Evolutionary conservation across 2,113 vertebrate genomes (phyloP).

Genomic region (Leptocoma aspasia): DNA sequence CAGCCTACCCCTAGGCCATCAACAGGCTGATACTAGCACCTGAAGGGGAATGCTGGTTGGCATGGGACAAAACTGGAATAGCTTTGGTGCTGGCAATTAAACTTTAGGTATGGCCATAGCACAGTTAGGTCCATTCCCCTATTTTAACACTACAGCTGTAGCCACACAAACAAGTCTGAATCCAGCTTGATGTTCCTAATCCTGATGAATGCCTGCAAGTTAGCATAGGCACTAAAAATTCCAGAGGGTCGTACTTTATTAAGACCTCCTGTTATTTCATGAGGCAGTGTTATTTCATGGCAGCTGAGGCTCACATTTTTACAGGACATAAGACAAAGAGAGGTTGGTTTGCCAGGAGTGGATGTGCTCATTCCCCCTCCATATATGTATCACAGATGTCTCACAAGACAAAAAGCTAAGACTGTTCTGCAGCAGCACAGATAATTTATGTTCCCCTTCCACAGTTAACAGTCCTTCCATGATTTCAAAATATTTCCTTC

Average conservation of each 20-base stretch:
- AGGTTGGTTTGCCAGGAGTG: not conserved
- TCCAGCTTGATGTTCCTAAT: not conserved
- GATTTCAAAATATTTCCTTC: not conserved
- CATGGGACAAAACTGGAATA: not conserved
- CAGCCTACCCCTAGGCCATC: not conserved
- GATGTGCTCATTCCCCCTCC: not conserved
- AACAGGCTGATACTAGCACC: not conserved
- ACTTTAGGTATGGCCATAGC: not conserved
- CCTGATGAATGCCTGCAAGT: not conserved
- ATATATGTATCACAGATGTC: conserved; percentile 11
- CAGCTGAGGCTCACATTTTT: not conserved
- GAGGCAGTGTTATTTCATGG: not conserved
- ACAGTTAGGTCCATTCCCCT: rapidly evolving
- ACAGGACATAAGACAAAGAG: not conserved
- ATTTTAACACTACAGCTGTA: not conserved
- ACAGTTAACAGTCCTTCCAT: not conserved
- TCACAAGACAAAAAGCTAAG: not conserved
- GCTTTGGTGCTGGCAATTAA: not conserved
- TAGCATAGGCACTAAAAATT: not conserved
- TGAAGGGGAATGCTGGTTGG: not conserved
- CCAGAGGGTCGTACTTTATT: not conserved
- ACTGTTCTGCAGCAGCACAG: not conserved
- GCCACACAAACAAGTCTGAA: not conserved
- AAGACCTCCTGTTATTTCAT: not conserved
- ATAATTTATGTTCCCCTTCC: not conserved